Evolutionary conservation across 2,797 vertebrate species (phyloP).

Genomic region (Trichosurus vulpecula): DNA sequence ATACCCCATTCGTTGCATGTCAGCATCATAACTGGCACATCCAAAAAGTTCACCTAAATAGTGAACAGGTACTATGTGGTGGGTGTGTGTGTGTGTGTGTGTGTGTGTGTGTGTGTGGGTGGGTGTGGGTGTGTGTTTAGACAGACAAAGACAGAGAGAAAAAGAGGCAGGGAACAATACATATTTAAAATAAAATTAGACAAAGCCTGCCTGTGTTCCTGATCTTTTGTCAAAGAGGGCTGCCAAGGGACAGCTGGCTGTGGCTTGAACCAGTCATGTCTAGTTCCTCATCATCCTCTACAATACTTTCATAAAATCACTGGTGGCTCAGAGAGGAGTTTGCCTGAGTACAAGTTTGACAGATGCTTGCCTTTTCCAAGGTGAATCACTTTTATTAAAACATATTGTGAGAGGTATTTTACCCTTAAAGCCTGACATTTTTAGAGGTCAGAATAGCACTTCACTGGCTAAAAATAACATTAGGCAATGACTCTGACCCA

Average conservation of each 20-base stretch:
- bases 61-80: background rate
- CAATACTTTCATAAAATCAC: slow-evolving; percentile 61
- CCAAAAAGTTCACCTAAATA: background rate
- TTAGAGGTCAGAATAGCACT: slow-evolving; percentile 57
- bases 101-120: background rate
- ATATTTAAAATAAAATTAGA: background rate
- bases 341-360: slow-evolving; percentile 59
- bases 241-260: background rate
- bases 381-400: slow-evolving; percentile 75
- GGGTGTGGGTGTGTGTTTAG: background rate
- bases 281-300: slow-evolving; percentile 59
- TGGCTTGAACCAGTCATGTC: background rate
- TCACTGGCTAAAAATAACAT: slow-evolving; percentile 59
- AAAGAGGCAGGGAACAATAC: background rate
- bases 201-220: background rate
- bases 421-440: slow-evolving; percentile 36
- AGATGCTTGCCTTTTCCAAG: slow-evolving; percentile 73
- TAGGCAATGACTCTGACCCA: slow-evolving; percentile 42
- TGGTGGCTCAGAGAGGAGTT: slow-evolving; percentile 58
- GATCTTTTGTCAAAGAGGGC: background rate
- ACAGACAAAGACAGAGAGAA: background rate
- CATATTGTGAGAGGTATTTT: slow-evolving; percentile 68
- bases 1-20: background rate
- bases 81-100: background rate
- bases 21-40: background rate